phyloP scores from a whole-genome alignment of 2,797 vertebrate genomes.

The Propithecus deckenii region DNA sequence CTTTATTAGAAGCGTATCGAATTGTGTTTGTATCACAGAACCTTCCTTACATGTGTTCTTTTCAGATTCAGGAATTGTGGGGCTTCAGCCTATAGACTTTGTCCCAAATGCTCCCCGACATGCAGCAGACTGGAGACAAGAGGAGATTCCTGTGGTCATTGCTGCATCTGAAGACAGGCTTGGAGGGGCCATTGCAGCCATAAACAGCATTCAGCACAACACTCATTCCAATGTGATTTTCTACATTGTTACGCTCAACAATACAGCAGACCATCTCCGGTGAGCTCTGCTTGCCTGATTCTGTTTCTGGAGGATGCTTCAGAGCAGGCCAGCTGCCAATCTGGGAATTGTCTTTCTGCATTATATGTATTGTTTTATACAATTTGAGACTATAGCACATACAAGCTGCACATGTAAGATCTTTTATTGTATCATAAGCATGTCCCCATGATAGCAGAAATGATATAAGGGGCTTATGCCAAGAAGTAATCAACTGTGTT shows the following conservation, averaged over 20 bases:
- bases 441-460: neutral
- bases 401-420: neutral
- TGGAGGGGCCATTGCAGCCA: slow-evolving; percentile 92
- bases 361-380: neutral
- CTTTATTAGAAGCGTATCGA: neutral
- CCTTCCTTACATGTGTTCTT: slow-evolving; percentile 43
- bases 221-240: slow-evolving; percentile 93
- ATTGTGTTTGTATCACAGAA: neutral
- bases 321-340: neutral
- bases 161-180: slow-evolving; percentile 94
- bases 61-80: slow-evolving; percentile 83
- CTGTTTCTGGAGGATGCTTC: neutral
- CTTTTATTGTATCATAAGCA: slow-evolving; percentile 17
- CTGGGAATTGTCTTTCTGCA: neutral
- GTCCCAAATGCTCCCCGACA: slow-evolving; percentile 84
- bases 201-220: slow-evolving; percentile 94
- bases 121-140: slow-evolving; percentile 78
- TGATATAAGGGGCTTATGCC: neutral
- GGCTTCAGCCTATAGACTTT: slow-evolving; percentile 88
- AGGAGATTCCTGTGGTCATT: slow-evolving; percentile 94
- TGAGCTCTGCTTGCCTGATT: slow-evolving; percentile 80
- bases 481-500: neutral
- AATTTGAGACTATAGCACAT: neutral
- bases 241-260: slow-evolving; percentile 93
- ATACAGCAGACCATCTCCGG: slow-evolving; percentile 93